A percentile compares a stretch with the other conserved stretches of the same genome.
phyloP scores from a whole-genome alignment of 2,113 vertebrate genomes.

The Protomyctophum bolini region DNA sequence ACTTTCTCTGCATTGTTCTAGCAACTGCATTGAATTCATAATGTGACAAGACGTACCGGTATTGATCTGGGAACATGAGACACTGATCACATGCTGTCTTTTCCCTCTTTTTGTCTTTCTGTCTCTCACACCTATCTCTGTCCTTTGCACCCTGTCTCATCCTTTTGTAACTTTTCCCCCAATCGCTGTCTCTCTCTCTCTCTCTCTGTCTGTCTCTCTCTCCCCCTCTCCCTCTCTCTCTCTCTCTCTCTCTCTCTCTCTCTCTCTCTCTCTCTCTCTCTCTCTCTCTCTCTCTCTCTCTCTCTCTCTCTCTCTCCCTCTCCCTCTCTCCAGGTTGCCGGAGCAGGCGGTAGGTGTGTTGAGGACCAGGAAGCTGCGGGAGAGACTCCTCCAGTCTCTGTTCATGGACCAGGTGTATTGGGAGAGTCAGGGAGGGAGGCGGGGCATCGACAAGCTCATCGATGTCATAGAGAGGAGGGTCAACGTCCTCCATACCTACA shows the following conservation, averaged over 20 bases:
- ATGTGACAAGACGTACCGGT: too few relatives aligned
- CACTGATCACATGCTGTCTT: too few relatives aligned
- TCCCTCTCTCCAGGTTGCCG: conserved; percentile 82
- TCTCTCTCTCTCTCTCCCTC: background rate
- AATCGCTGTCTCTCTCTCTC: background rate
- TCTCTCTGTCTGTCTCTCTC: background rate
- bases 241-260: background rate
- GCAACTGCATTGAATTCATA: too few relatives aligned
- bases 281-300: background rate
- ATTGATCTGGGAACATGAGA: too few relatives aligned
- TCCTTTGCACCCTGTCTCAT: too few relatives aligned
- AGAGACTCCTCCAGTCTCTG: conserved; percentile 94
- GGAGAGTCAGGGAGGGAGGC: conserved; percentile 94
- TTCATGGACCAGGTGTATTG: conserved; percentile 94
- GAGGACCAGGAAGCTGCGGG: conserved; percentile 86
- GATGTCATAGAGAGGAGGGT: conserved; percentile 91
- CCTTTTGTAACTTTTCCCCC: background rate
- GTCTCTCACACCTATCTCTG: background rate
- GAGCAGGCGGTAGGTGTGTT: conserved; percentile 87
- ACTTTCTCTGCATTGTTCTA: too few relatives aligned
- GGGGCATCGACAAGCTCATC: conserved; percentile 94
- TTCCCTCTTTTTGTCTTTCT: background rate
- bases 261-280: background rate
- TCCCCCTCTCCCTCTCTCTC: conserved; percentile 10
- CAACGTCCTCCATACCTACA: conserved; percentile 89